Conservation (phyloP, 2,113 vertebrate species). For the Ctenomys sociabilis region DNA sequence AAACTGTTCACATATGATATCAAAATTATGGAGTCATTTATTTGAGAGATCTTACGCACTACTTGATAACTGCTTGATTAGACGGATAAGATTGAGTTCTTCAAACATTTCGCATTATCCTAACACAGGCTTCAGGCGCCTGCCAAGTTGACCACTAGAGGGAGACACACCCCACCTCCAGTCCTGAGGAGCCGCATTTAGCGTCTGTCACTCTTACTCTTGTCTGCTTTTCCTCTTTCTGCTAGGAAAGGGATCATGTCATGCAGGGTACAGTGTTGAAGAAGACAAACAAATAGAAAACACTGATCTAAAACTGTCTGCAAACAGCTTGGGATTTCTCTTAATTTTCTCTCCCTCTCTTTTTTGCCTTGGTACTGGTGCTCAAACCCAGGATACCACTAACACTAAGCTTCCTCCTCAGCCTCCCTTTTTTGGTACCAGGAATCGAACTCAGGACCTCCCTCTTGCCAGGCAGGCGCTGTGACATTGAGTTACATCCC, state of each 20-base stretch:
- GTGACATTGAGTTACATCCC: too few relatives aligned
- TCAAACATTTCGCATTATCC: not conserved
- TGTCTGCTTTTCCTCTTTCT: constrained; percentile 9
- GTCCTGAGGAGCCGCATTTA: not conserved
- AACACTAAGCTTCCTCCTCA: too few relatives aligned
- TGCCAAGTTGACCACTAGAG: not conserved
- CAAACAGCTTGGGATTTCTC: not conserved
- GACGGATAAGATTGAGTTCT: not conserved
- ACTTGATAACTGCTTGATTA: not conserved
- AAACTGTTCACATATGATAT: not conserved
- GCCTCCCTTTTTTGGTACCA: too few relatives aligned
- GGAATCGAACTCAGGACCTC: too few relatives aligned
- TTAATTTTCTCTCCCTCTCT: not conserved
- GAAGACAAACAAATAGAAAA: constrained; percentile 19
- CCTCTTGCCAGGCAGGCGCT: too few relatives aligned
- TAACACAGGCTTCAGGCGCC: not conserved
- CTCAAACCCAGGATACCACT: too few relatives aligned
- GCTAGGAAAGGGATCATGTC: not conserved
- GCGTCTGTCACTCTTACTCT: not conserved
- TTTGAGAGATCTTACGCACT: not conserved
- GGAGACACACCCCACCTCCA: not conserved
- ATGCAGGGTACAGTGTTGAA: not conserved
- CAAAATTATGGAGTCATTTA: not conserved
- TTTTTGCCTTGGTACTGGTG: too few relatives aligned
- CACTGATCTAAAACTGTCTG: constrained; percentile 4